phyloP scores from a whole-genome alignment of 2,888 invertebrate genomes.

The Erebia ligea region DNA sequence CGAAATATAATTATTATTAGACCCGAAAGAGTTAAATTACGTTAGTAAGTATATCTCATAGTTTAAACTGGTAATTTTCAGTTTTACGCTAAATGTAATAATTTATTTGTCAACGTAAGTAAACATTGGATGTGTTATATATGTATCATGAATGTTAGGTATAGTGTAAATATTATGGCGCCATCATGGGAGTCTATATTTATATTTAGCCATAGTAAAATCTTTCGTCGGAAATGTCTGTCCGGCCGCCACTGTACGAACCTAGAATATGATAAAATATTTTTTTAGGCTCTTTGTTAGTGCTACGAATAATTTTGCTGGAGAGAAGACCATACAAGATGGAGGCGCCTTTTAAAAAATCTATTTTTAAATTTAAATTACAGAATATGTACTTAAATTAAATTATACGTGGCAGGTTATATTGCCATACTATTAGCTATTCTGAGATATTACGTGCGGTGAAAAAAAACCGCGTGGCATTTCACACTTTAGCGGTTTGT shows the following conservation, averaged over 20 bases:
- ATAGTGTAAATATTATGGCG: conserved; percentile 8
- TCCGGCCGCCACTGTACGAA: neutral
- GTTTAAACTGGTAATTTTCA: neutral
- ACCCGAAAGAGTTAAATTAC: neutral
- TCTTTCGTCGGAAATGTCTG: conserved; percentile 8
- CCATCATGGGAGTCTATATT: neutral
- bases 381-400: too few species aligned
- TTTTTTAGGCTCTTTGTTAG: neutral
- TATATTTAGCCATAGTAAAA: conserved; percentile 15
- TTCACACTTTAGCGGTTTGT: too few species aligned
- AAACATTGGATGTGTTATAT: neutral
- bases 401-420: too few species aligned
- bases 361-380: too few species aligned
- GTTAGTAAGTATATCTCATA: neutral
- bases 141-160: neutral
- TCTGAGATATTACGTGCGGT: too few species aligned
- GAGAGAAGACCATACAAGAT: too few species aligned
- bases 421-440: too few species aligned
- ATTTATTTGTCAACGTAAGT: conserved; percentile 12
- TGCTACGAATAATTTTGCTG: too few species aligned
- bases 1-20: too few species aligned
- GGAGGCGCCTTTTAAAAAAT: too few species aligned
- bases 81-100: conserved; percentile 19
- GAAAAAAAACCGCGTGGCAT: too few species aligned
- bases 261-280: too few species aligned